These are phyloP conservation scores for Zaprionus tsacasi DNA, from an alignment of 1,140 invertebrate genomes.

Conservation along the genomic window DNA sequence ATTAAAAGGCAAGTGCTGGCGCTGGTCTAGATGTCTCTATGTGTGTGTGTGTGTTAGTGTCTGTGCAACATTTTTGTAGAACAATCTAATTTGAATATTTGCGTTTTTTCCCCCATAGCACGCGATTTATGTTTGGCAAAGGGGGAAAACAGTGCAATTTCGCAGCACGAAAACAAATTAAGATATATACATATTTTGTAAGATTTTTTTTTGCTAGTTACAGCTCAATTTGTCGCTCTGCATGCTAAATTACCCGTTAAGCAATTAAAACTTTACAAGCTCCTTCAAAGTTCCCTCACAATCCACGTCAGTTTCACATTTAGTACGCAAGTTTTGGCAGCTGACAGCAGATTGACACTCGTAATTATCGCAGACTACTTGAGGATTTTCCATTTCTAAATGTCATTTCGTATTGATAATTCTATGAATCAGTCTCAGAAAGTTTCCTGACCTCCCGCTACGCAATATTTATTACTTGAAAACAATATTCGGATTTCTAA, in stretches of 20 bases:
- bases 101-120: conserved; percentile 14
- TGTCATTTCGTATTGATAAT: neutral
- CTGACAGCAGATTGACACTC: conserved; percentile 38
- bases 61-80: conserved; percentile 7
- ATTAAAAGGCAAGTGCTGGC: conserved; percentile 60
- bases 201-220: conserved; percentile 52
- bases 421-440: neutral
- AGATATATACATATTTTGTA: conserved; percentile 69
- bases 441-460: neutral
- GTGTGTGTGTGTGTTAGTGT: conserved; percentile 23
- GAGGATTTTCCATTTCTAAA: neutral
- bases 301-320: neutral
- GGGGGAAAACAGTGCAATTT: conserved; percentile 31
- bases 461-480: neutral
- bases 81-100: conserved; percentile 42
- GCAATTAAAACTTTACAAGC: conserved; percentile 28
- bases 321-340: conserved; percentile 19
- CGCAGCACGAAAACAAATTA: conserved; percentile 58
- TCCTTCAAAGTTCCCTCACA: neutral
- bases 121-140: conserved; percentile 59
- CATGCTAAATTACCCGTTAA: conserved; percentile 6
- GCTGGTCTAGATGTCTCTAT: conserved; percentile 7
- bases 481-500: neutral
- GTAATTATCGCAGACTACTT: conserved; percentile 25
- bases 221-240: conserved; percentile 16